Base-by-base conservation (phyloP, 2,113 vertebrate species). In the Camelus dromedarius region DNA sequence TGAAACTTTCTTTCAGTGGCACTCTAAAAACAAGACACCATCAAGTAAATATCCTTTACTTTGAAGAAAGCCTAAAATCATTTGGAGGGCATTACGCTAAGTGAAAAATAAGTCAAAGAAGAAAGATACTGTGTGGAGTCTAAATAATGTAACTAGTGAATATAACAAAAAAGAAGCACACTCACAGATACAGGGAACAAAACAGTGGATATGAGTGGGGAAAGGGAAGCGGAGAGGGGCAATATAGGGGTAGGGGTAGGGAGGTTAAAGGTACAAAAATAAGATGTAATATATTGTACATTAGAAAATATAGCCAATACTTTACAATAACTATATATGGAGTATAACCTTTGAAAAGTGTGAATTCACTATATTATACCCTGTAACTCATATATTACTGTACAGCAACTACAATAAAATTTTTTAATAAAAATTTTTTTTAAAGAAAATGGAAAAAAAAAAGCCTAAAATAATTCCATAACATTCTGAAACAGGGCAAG, bases 41-140 rank as follows among this genome's bases (percentile, higher is more conserved):
- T 48, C n/a, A 79, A 76, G 50, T 12, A 89, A 88, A 80, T 81
- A 64, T 46, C n/a, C 22, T 80, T 85, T 80, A 93, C 16, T 96
- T 97, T 88, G 20, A 96, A 89, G 60, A 80, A 92, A 93, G 38
- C 38, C 9, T 87, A 24, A 69, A 87, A 83, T 72, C 46, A 95
- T 18, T 75, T 79, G 32, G 12, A 79, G 76, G 32, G 52, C 20
- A 35, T 35, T 76, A 56, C n/a, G 32, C 52, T 56, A 79, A 79
- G 76, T 56, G 76, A 54, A 24, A 79, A 15, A 52, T 56, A 50
- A 56, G 20, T 54, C 6, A 79, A 24, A 64, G 62, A 64, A 26
- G 2, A 79, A 1, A 79, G 5, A 79, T 35, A 32, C 13, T 62
- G 22, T n/a, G 50, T 77, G 50, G 32, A 54, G 54, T 77, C 75